Conservation (phyloP, 1,140 invertebrate genomes). For the Drosophila grimshawi region DNA sequence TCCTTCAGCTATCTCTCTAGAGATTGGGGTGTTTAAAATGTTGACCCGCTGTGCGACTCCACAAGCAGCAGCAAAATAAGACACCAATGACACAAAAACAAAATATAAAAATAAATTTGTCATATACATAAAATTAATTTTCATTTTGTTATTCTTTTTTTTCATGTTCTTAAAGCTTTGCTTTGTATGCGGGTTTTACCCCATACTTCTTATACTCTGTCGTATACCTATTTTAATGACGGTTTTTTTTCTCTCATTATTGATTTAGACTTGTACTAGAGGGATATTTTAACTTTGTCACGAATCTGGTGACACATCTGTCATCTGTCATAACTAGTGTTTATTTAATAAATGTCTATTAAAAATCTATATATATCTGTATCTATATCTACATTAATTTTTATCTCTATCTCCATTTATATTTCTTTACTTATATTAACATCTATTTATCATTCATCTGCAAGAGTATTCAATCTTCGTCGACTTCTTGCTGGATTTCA, state of each 20-base stretch:
- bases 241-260: conserved; percentile 16
- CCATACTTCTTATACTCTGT: conserved; percentile 1
- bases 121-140: conserved; percentile 79
- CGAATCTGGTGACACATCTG: not conserved
- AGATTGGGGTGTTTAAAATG: conserved; percentile 24
- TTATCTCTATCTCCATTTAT: no score
- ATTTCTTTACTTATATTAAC: no score
- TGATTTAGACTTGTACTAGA: not conserved
- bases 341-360: no score
- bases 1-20: not conserved
- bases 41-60: conserved; percentile 48
- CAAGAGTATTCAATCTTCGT: not conserved
- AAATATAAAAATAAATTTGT: conserved; percentile 49
- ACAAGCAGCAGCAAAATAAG: conserved; percentile 30
- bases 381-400: no score
- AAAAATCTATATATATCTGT: no score
- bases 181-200: conserved; percentile 47
- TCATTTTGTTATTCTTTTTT: conserved; percentile 49
- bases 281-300: not conserved
- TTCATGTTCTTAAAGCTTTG: conserved; percentile 1
- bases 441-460: no score
- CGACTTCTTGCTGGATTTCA: not conserved
- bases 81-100: not conserved
- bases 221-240: conserved; percentile 39
- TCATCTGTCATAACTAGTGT: not conserved